Evolutionary conservation across 2,113 vertebrate genomes (phyloP).

Genomic region (Epinephelus lanceolatus): DNA sequence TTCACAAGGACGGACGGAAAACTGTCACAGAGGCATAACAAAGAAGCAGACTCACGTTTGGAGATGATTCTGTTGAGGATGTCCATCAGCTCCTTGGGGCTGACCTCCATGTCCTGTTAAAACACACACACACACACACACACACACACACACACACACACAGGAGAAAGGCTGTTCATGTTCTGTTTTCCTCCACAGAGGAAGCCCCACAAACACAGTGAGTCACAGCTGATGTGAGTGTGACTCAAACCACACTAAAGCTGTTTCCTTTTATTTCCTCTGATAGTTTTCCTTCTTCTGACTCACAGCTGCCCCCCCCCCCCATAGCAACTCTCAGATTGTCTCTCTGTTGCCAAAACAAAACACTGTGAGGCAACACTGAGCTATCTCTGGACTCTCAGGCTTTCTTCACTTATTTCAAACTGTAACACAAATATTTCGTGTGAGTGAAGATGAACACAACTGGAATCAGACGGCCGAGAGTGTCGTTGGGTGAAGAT

Average conservation of each 20-base stretch:
- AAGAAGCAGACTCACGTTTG: slow-evolving; percentile 85
- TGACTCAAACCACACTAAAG: slow-evolving; percentile 35
- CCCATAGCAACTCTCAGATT: not conserved
- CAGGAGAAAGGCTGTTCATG: too few relatives aligned
- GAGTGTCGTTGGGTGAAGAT: too few relatives aligned
- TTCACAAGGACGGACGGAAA: too few relatives aligned
- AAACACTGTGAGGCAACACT: not conserved
- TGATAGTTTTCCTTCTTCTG: slow-evolving; percentile 18
- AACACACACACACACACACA: slow-evolving; percentile 36
- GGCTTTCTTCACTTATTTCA: too few relatives aligned
- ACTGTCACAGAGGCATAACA: too few relatives aligned
- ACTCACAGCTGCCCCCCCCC: slow-evolving; percentile 38
- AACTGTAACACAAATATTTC: not conserved
- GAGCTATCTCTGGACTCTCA: not conserved
- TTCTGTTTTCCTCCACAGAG: not conserved
- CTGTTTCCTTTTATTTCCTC: slow-evolving; percentile 9
- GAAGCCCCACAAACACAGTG: slow-evolving; percentile 10
- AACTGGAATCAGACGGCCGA: not conserved
- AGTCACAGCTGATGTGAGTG: slow-evolving; percentile 30
- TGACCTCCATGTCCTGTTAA: slow-evolving; percentile 93
- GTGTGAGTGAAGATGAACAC: not conserved
- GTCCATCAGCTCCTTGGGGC: slow-evolving; percentile 88
- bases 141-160: slow-evolving; percentile 40
- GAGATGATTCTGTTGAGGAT: slow-evolving; percentile 93
- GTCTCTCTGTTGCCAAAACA: not conserved